Evolutionary conservation across 1,140 invertebrate species (phyloP).

Genomic region (Solen grandis): DNA sequence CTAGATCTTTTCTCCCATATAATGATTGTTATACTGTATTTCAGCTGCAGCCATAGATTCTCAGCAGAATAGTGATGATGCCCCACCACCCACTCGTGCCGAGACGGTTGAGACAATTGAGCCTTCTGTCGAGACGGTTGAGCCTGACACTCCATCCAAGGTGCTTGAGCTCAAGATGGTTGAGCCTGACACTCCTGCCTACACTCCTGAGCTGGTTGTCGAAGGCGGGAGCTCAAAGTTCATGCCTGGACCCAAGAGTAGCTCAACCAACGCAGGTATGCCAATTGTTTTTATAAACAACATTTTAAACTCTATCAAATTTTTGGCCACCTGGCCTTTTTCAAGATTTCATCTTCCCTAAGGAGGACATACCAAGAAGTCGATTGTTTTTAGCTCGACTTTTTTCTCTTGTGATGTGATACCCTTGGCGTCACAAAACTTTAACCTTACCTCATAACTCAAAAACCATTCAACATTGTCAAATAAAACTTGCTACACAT

Average conservation of each 20-base stretch:
- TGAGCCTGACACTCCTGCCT: slow-evolving; percentile 2
- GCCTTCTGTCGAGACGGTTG: slow-evolving; percentile 2
- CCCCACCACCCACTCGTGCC: neutral
- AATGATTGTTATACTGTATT: too few relatives aligned
- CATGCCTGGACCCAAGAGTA: slow-evolving; percentile 2
- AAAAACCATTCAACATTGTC: too few relatives aligned
- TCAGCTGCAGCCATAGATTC: slow-evolving; percentile 2
- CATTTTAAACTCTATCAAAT: slow-evolving; percentile 4
- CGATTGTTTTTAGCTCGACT: too few relatives aligned
- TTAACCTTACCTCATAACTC: too few relatives aligned
- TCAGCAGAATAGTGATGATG: slow-evolving; percentile 3
- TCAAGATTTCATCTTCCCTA: too few relatives aligned
- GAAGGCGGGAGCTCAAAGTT: slow-evolving; percentile 2
- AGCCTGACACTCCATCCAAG: slow-evolving; percentile 2
- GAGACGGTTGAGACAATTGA: slow-evolving; percentile 3
- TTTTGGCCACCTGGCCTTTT: slow-evolving; percentile 2
- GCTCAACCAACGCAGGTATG: slow-evolving; percentile 2
- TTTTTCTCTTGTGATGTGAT: too few relatives aligned
- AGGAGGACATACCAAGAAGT: too few relatives aligned
- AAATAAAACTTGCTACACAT: too few relatives aligned
- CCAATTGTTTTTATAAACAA: slow-evolving; percentile 4
- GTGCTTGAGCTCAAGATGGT: neutral
- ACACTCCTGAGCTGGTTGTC: neutral
- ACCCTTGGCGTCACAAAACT: too few relatives aligned
- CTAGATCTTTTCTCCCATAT: too few relatives aligned